Conservation (phyloP, 2,888 invertebrate species). For the Hedychridium roseum region DNA sequence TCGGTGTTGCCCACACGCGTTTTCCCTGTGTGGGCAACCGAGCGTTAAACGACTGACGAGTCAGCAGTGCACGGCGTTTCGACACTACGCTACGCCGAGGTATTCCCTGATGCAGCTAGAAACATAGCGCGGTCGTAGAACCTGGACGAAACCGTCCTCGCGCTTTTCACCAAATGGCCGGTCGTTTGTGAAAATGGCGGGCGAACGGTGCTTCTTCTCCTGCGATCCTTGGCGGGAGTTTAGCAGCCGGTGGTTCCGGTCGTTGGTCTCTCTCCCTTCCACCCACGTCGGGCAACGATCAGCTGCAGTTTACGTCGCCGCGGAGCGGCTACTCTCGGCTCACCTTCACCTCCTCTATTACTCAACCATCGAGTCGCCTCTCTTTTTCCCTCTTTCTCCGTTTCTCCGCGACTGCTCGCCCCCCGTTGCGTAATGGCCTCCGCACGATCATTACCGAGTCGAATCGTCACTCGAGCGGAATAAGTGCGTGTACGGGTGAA, state of each 20-base stretch:
- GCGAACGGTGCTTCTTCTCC: slow-evolving; percentile 13
- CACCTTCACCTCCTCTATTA: slow-evolving; percentile 48
- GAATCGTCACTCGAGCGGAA: slow-evolving; percentile 46
- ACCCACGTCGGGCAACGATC: slow-evolving; percentile 25
- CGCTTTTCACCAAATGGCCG: slow-evolving; percentile 17
- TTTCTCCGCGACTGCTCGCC: too few relatives aligned
- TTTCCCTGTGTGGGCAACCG: slow-evolving; percentile 20
- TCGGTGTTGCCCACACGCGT: slow-evolving; percentile 27
- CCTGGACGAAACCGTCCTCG: slow-evolving; percentile 5
- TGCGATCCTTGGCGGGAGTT: slow-evolving; percentile 15
- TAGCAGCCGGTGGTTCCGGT: slow-evolving; percentile 19
- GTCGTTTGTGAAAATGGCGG: slow-evolving; percentile 11
- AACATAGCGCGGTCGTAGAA: slow-evolving; percentile 5
- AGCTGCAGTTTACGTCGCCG: slow-evolving; percentile 20
- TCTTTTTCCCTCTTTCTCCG: too few relatives aligned
- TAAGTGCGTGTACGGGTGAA: slow-evolving; percentile 32
- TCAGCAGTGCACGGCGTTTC: slow-evolving; percentile 46
- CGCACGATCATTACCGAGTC: slow-evolving; percentile 43
- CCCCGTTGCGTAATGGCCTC: slow-evolving; percentile 39
- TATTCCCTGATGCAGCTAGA: slow-evolving; percentile 38
- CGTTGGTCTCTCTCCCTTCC: slow-evolving; percentile 26
- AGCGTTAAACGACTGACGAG: slow-evolving; percentile 35
- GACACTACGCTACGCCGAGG: slow-evolving; percentile 35
- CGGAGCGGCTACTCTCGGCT: slow-evolving; percentile 31
- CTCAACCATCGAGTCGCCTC: too few relatives aligned